Evolutionary conservation across 2,797 vertebrate genomes (phyloP).

Genomic region (Anisognathus igniventris): DNA sequence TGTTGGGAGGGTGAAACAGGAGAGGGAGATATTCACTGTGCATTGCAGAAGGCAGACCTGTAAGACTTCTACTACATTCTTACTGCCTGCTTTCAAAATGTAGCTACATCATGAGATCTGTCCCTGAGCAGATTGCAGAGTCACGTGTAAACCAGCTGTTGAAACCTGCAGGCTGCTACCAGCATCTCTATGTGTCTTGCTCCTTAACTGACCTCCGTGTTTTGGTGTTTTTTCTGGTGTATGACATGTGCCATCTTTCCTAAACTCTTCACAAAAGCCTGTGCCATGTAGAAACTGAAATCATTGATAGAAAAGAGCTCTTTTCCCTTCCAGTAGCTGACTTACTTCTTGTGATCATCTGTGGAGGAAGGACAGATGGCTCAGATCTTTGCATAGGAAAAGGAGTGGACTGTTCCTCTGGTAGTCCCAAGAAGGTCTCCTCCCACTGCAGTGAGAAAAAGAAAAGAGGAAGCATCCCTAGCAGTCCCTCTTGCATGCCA

Average conservation of each 20-base stretch:
- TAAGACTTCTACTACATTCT: neutral
- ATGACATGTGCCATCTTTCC: neutral
- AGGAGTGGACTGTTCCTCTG: neutral
- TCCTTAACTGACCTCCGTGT: neutral
- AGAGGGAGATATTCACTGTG: neutral
- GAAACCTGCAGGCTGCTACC: neutral
- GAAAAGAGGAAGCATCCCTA: neutral
- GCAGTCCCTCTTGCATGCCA: neutral
- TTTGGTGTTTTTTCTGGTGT: neutral
- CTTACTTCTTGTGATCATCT: neutral
- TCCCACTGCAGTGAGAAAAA: neutral
- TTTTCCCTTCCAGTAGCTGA: neutral
- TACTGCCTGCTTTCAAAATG: neutral
- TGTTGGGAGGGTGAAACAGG: neutral
- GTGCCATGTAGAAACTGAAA: neutral
- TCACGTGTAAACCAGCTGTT: accelerated
- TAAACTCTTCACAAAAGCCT: neutral
- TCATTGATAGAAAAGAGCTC: neutral
- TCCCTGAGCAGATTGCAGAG: neutral
- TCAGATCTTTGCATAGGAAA: neutral
- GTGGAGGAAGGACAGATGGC: neutral
- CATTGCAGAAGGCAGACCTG: neutral
- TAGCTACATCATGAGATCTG: neutral
- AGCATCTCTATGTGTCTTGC: neutral
- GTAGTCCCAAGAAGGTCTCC: neutral